These are phyloP conservation scores for Episyrphus balteatus DNA, from an alignment of 1,140 invertebrate genomes.

Conservation along the genomic window DNA sequence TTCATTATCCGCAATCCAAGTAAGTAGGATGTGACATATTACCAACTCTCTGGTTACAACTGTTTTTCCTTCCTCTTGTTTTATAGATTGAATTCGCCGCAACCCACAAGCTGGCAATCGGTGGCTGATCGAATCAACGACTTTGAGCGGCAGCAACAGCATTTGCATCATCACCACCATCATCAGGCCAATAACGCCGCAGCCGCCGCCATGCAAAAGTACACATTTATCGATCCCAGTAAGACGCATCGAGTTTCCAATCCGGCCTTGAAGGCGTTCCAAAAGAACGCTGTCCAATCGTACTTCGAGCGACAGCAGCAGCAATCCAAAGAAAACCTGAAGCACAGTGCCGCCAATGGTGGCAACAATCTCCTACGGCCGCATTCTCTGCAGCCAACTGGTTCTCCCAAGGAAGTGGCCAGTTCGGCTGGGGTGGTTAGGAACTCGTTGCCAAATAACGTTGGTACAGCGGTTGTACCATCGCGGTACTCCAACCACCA, in stretches of 20 bases:
- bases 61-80: background rate
- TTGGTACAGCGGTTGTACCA: too few species aligned
- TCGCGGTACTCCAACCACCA: too few species aligned
- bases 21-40: conserved; percentile 4
- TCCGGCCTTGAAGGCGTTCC: conserved; percentile 71
- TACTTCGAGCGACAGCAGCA: conserved; percentile 69
- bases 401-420: conserved; percentile 3
- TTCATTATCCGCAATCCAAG: conserved; percentile 11
- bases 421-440: conserved; percentile 15
- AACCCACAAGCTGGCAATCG: conserved; percentile 39
- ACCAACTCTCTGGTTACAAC: background rate
- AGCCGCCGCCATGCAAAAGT: conserved; percentile 35
- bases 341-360: conserved; percentile 2
- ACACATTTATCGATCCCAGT: conserved; percentile 62
- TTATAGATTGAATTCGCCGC: conserved; percentile 20
- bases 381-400: conserved; percentile 15
- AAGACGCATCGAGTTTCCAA: conserved; percentile 63
- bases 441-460: conserved; percentile 25
- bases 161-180: conserved; percentile 1
- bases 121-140: conserved; percentile 67
- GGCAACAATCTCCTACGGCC: conserved; percentile 19
- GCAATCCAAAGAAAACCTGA: conserved; percentile 9
- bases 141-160: conserved; percentile 43
- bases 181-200: background rate
- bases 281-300: conserved; percentile 74